Conservation (phyloP, 2,888 invertebrate genomes). For the Coelinius sp. region DNA sequence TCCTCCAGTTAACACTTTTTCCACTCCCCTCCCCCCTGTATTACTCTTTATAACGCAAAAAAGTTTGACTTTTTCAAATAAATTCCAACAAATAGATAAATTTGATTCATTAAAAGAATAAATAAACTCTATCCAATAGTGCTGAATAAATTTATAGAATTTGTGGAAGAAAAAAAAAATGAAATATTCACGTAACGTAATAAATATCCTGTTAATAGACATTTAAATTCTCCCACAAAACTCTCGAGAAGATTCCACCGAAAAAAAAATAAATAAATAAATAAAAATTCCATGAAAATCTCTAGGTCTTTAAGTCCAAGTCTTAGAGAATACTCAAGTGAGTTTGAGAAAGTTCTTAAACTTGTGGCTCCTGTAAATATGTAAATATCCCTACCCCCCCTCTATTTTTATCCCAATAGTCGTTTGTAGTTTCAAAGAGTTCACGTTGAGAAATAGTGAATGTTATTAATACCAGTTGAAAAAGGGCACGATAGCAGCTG, state of each 20-base stretch:
- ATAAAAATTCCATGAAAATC: slow-evolving; percentile 38
- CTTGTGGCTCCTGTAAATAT: slow-evolving; percentile 57
- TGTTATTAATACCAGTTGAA: slow-evolving; percentile 53
- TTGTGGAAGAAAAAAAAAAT: not conserved
- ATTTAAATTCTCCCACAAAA: not conserved
- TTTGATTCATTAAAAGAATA: too few relatives aligned
- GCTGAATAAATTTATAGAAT: too few relatives aligned
- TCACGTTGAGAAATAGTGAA: slow-evolving; percentile 49
- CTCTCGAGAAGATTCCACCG: not conserved
- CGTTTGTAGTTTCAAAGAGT: slow-evolving; percentile 27
- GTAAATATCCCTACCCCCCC: slow-evolving; percentile 53
- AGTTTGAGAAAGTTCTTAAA: slow-evolving; percentile 48
- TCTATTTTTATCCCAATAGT: not conserved
- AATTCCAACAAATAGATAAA: not conserved
- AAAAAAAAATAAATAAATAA: slow-evolving; percentile 24
- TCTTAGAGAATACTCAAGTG: slow-evolving; percentile 36
- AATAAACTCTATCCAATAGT: too few relatives aligned
- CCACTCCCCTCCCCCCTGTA: not conserved
- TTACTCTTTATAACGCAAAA: not conserved
- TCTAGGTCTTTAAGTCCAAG: slow-evolving; percentile 21
- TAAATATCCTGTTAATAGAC: slow-evolving; percentile 6
- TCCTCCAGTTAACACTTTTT: slow-evolving; percentile 25
- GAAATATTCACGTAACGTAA: not conserved
- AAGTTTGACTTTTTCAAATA: not conserved
- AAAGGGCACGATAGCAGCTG: slow-evolving; percentile 26